Base-by-base conservation (phyloP, 2,797 vertebrate species). In the Gymnodraco acuticeps region DNA sequence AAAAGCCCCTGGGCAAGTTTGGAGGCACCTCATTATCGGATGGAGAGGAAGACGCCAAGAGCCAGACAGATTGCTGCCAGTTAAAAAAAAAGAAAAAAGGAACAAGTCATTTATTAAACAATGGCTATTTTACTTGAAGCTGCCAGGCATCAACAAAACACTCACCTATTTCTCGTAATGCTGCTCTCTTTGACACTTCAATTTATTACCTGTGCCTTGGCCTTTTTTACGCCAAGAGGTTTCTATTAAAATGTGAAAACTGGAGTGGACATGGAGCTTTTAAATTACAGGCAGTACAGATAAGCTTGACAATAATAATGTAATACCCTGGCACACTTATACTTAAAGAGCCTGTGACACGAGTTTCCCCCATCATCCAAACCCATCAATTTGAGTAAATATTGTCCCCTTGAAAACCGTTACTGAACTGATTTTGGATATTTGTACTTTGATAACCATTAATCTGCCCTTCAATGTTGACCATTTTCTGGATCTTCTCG, bases 11-110 rank as follows among this genome's bases (percentile, higher is more conserved):
- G 76, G 86, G 89, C 52, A 64, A 89, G 78, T 70, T 76, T 91
- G 70, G 75, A 90, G 88, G 90, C 87, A 81, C 76, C 87, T 93
- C 89, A 91, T 92, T 93, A 93, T 84, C 68, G 33, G 72, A 81
- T 13, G 62, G 76, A 82, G 82, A 78, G 62, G 64, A 85, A 72
- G 76, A 83, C 15, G 75, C 87, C 80, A 74, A 83, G 64, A 84
- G 83, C 85, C 69, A 91, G 84, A 93, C 88, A 84, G 83, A 91
- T 90, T 90, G 86, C 77, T 82, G 78, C 81, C 73, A 83, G 81
- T 72, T 38, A 81, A 76, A 78, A 81, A 80, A n/a, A 33, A 42
- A 38, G 1, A 38, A 46, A 47, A 16, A 10, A 48, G 77, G 83
- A 79, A 69, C 75, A 45, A 84, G 74, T 79, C 33, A 81, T 89